Evolutionary conservation across 1,140 invertebrate genomes (phyloP).

Genomic region (Patella vulgata): DNA sequence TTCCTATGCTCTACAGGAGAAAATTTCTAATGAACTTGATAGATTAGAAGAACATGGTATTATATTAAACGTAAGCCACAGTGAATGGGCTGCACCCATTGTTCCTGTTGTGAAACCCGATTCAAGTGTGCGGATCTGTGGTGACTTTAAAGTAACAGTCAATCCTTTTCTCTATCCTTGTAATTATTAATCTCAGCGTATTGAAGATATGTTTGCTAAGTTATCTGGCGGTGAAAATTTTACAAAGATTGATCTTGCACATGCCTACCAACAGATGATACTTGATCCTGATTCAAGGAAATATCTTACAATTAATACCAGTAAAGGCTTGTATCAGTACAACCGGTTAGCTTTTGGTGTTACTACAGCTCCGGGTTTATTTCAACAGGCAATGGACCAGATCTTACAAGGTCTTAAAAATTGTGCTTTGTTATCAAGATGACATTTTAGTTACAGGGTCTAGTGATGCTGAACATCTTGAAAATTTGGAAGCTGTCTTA

Average conservation of each 20-base stretch:
- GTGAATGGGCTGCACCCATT: conserved; percentile 58
- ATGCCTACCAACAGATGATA: conserved; percentile 45
- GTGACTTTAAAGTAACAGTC: conserved; percentile 59
- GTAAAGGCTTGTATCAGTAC: conserved; percentile 65
- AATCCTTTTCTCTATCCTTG: conserved; percentile 47
- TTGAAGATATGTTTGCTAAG: conserved; percentile 46
- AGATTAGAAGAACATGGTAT: conserved; percentile 30
- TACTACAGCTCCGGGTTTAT: neutral
- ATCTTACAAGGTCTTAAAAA: conserved; percentile 2
- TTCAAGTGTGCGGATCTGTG: conserved; percentile 56
- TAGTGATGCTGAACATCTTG: no score
- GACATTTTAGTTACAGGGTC: neutral
- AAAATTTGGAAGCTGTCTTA: conserved; percentile 7
- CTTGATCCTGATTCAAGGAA: conserved; percentile 6
- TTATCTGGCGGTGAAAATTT: conserved; percentile 48
- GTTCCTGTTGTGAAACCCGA: conserved; percentile 60
- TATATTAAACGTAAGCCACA: conserved; percentile 21
- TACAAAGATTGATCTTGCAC: conserved; percentile 45
- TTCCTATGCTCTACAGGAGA: conserved; percentile 33
- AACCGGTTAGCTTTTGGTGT: conserved; percentile 68
- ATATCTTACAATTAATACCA: conserved; percentile 49
- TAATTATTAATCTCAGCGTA: conserved; percentile 42
- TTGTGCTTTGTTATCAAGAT: neutral
- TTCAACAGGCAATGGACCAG: conserved; percentile 5
- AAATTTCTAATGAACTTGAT: conserved; percentile 42